These are phyloP conservation scores for Thamnophis elegans DNA, from an alignment of 2,797 vertebrate species.

Conservation along the genomic window DNA sequence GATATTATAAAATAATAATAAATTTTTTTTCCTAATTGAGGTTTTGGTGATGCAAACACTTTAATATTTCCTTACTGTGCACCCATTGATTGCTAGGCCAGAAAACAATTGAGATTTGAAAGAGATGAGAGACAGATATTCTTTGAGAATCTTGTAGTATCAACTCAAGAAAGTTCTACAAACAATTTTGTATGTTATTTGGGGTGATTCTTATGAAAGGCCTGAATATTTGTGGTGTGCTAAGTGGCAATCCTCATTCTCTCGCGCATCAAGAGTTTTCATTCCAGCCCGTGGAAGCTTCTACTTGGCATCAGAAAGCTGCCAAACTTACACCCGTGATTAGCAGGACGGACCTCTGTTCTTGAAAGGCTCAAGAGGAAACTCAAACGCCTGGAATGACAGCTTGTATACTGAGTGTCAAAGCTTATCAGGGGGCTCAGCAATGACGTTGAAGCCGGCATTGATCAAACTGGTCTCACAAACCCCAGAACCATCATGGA, in stretches of 20 bases:
- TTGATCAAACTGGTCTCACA: background rate
- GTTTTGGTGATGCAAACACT: background rate
- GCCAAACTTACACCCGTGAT: slow-evolving; percentile 53
- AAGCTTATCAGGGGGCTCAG: slow-evolving; percentile 47
- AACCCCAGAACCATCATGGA: background rate
- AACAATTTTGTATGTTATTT: background rate
- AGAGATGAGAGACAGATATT: background rate
- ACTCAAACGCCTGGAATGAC: slow-evolving; percentile 58
- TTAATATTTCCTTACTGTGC: background rate
- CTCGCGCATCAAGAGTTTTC: slow-evolving; percentile 56
- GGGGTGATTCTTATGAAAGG: background rate
- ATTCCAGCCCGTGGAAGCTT: slow-evolving; percentile 54
- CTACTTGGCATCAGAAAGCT: slow-evolving; percentile 58
- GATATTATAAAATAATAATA: background rate
- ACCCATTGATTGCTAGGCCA: background rate
- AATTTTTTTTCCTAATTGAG: background rate
- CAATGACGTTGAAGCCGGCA: no score
- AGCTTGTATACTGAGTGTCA: slow-evolving; percentile 58
- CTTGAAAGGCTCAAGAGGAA: slow-evolving; percentile 60
- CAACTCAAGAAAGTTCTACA: background rate
- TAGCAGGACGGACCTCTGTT: slow-evolving; percentile 61
- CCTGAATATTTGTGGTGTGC: slow-evolving; percentile 46
- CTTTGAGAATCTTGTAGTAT: background rate
- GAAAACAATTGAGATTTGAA: background rate
- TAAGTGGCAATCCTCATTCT: slow-evolving; percentile 60